These are phyloP conservation scores for Ephydatia muelleri DNA, from an alignment of 37 sponge, comb jelly and placozoan genomes.

Conservation along the genomic window DNA sequence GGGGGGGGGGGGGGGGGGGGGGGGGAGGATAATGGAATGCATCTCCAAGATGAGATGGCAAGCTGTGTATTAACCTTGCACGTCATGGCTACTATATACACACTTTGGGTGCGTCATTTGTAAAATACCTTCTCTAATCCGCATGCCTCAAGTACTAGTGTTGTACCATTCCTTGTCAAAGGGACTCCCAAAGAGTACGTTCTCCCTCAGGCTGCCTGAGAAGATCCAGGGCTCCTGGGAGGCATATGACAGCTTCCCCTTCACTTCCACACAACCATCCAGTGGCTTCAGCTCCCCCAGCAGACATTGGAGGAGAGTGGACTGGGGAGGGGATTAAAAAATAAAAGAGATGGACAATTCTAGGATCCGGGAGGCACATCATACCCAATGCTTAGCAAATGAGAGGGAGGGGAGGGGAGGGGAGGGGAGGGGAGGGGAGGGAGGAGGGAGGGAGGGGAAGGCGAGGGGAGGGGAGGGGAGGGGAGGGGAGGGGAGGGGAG, in stretches of 20 bases:
- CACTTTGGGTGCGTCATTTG: background rate
- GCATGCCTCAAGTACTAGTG: slow-evolving; percentile 54
- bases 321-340: slow-evolving; percentile 35
- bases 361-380: background rate
- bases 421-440: background rate
- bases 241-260: slow-evolving; percentile 59
- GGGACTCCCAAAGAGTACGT: slow-evolving; percentile 69
- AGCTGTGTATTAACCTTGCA: background rate
- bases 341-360: too few relatives aligned
- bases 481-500: too few relatives aligned
- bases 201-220: slow-evolving; percentile 71
- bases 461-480: too few relatives aligned
- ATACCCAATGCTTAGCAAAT: background rate
- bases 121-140: slow-evolving; percentile 54
- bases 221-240: slow-evolving; percentile 80
- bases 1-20: background rate
- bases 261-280: slow-evolving; percentile 39
- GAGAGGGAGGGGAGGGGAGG: background rate
- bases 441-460: too few relatives aligned
- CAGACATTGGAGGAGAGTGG: slow-evolving; percentile 64
- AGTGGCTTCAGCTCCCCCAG: slow-evolving; percentile 53
- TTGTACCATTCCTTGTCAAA: slow-evolving; percentile 46
- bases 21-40: background rate
- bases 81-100: background rate
- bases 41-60: background rate